These are phyloP conservation scores for Galeopterus variegatus DNA, from an alignment of 2,113 vertebrate species.

Conservation along the genomic window DNA sequence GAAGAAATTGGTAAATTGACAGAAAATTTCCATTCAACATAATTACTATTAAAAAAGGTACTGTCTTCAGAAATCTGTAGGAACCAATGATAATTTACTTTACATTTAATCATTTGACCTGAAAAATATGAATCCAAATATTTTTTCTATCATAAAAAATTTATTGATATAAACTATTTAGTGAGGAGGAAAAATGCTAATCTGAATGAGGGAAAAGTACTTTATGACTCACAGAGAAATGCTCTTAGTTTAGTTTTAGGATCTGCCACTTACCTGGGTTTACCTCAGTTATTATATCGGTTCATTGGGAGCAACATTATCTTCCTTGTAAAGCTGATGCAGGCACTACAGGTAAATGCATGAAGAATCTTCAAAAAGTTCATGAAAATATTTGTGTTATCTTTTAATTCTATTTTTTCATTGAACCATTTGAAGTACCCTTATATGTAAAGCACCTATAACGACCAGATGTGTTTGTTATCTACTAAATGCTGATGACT, in stretches of 20 bases:
- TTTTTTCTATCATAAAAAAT: conserved; percentile 26
- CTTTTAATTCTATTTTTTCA: no score
- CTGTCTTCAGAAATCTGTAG: conserved; percentile 1
- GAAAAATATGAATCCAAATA: conserved; percentile 47
- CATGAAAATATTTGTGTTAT: no score
- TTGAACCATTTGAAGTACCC: no score
- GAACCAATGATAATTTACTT: conserved; percentile 58
- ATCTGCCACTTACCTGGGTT: neutral
- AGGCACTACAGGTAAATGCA: neutral
- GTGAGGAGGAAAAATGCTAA: neutral
- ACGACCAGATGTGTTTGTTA: neutral
- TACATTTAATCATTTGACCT: conserved; percentile 64
- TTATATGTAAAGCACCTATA: neutral
- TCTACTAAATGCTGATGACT: neutral
- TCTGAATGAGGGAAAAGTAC: neutral
- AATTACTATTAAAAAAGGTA: neutral
- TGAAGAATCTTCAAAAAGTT: no score
- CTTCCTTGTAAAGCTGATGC: neutral
- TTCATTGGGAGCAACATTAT: neutral
- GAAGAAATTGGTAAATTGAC: conserved; percentile 10
- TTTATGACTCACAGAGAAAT: neutral
- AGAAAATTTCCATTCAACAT: conserved; percentile 55
- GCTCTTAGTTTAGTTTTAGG: neutral
- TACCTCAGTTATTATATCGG: neutral
- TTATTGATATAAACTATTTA: neutral